Evolutionary conservation across 2,113 vertebrate species (phyloP).

Genomic region (Mormyrus iriodes): DNA sequence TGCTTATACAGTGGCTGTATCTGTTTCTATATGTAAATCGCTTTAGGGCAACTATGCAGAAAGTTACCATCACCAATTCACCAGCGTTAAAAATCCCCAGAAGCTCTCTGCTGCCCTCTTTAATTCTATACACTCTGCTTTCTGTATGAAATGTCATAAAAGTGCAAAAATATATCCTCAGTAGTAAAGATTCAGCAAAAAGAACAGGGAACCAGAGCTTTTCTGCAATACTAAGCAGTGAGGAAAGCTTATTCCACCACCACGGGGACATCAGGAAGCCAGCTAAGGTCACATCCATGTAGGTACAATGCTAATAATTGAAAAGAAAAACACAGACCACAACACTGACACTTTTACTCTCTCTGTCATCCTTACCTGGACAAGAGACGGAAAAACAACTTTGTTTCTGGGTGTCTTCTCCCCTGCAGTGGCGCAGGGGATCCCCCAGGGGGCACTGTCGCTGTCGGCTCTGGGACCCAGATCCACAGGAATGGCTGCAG

Average conservation of each 20-base stretch:
- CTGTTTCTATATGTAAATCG: background rate
- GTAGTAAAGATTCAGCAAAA: background rate
- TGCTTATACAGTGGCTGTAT: background rate
- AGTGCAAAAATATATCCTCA: background rate
- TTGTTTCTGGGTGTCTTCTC: slow-evolving; percentile 55
- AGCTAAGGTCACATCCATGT: background rate
- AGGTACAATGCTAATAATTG: background rate
- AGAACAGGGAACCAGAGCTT: background rate
- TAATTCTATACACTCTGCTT: background rate
- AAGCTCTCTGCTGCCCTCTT: background rate
- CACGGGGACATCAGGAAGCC: background rate
- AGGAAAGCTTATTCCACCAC: background rate
- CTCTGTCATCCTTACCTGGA: slow-evolving; percentile 50
- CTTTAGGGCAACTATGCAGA: background rate
- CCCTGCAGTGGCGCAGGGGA: slow-evolving; percentile 56
- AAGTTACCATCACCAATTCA: background rate
- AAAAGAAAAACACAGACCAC: background rate
- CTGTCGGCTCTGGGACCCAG: slow-evolving; percentile 53
- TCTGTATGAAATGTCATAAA: background rate
- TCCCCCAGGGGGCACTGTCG: slow-evolving; percentile 57
- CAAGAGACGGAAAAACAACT: slow-evolving; percentile 74
- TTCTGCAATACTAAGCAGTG: background rate
- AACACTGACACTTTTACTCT: background rate
- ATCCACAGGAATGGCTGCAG: slow-evolving; percentile 71
- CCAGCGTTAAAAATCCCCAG: background rate